phyloP scores from a whole-genome alignment of 2,888 invertebrate species.

The Dysmachus trigonus region DNA sequence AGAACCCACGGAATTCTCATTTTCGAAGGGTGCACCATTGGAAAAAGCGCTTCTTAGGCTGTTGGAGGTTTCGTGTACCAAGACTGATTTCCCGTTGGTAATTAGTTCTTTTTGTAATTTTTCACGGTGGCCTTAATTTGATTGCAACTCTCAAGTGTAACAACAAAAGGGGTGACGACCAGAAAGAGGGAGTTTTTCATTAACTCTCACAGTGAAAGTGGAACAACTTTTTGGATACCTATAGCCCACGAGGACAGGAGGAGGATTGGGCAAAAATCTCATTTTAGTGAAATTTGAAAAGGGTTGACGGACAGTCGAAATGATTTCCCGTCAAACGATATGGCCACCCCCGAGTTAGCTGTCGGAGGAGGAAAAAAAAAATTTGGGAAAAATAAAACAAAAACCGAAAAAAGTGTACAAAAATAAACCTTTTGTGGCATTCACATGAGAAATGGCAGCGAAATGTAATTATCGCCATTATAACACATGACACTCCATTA shows the following conservation, averaged over 20 bases:
- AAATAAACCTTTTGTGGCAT: background rate
- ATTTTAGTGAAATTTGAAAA: slow-evolving; percentile 37
- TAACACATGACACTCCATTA: slow-evolving; percentile 28
- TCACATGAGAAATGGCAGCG: background rate
- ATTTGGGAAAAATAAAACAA: background rate
- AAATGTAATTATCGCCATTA: background rate
- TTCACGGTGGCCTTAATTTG: slow-evolving; percentile 49
- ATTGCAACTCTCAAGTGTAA: slow-evolving; percentile 40
- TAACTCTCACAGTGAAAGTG: background rate
- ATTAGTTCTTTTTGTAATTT: slow-evolving; percentile 48
- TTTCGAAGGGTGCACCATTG: slow-evolving; percentile 31
- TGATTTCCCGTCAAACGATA: slow-evolving; percentile 35
- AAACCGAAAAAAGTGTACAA: background rate
- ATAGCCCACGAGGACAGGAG: background rate
- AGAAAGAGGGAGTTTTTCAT: slow-evolving; percentile 21
- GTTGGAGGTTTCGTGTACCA: background rate
- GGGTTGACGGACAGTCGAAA: slow-evolving; percentile 49
- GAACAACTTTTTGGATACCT: slow-evolving; percentile 12
- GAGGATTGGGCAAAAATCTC: slow-evolving; percentile 28
- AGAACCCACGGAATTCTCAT: slow-evolving; percentile 34
- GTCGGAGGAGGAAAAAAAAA: background rate
- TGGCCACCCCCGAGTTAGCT: background rate
- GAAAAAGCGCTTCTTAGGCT: slow-evolving; percentile 18
- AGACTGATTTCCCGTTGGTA: slow-evolving; percentile 33
- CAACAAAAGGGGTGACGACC: slow-evolving; percentile 1